Conservation (phyloP, 2,888 invertebrate genomes). For the Zaprionus obscuricornis region DNA sequence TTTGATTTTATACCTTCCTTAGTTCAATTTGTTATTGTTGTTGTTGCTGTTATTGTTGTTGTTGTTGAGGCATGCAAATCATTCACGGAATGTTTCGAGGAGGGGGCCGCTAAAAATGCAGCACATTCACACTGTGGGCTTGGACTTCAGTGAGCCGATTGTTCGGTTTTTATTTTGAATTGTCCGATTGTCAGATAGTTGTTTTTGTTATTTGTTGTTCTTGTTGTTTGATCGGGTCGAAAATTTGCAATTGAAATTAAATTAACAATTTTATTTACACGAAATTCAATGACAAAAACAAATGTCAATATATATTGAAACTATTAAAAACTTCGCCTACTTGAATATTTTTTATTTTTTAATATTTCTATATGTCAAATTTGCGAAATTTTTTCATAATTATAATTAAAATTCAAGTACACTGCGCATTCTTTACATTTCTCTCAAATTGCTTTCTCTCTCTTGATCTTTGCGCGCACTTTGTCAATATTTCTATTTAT, state of each 20-base stretch:
- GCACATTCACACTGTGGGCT: constrained; percentile 60
- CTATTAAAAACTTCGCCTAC: no score
- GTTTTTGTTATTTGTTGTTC: constrained; percentile 4
- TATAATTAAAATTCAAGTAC: constrained; percentile 9
- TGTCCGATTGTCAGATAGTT: constrained; percentile 31
- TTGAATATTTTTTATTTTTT: no score
- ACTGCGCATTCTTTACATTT: constrained; percentile 5
- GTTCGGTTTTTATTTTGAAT: constrained; percentile 8
- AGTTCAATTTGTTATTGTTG: constrained; percentile 24
- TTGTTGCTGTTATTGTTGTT: constrained; percentile 26
- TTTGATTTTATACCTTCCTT: constrained; percentile 64
- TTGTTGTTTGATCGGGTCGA: constrained; percentile 28
- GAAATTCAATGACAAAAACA: no score
- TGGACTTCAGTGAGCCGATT: constrained; percentile 9
- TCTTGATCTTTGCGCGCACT: not conserved
- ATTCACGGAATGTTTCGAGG: constrained; percentile 62
- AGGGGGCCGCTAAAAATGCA: constrained; percentile 29
- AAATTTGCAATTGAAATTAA: constrained; percentile 43
- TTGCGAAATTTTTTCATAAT: not conserved
- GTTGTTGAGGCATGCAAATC: constrained; percentile 64
- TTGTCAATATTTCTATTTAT: constrained; percentile 39
- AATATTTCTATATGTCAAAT: not conserved
- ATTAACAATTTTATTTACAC: constrained; percentile 12
- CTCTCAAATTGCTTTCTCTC: constrained; percentile 6
- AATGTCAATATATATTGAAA: no score